Percentiles rank a stretch among this genome's conserved stretches.
Evolutionary conservation across 2,888 invertebrate species (phyloP).

Genomic region (Sphecodes monilicornis): DNA sequence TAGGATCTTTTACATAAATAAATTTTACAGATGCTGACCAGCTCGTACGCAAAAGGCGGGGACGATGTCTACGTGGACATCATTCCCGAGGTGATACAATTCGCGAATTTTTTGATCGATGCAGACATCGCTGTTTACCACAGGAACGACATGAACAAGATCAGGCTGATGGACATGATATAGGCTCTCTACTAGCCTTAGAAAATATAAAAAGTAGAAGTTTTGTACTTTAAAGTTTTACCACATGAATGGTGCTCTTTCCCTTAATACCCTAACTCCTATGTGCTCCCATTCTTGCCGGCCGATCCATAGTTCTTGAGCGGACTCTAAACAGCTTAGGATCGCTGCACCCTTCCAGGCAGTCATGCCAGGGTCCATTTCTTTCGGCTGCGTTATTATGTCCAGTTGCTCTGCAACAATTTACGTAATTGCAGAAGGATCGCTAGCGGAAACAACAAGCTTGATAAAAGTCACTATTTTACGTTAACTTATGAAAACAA

Average conservation of each 20-base stretch:
- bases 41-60: conserved; percentile 75
- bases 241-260: conserved; percentile 97
- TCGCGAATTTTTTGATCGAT: conserved; percentile 74
- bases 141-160: conserved; percentile 75
- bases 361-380: conserved; percentile 95
- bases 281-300: conserved; percentile 94
- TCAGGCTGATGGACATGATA: conserved; percentile 75
- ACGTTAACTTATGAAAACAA: no score
- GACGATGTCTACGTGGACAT: conserved; percentile 78
- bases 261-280: conserved; percentile 94
- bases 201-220: neutral
- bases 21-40: conserved; percentile 72
- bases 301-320: conserved; percentile 96
- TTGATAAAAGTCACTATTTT: no score
- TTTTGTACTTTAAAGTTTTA: conserved; percentile 77
- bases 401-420: conserved; percentile 90
- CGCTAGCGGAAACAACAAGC: no score
- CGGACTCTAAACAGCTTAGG: conserved; percentile 96
- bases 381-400: conserved; percentile 95
- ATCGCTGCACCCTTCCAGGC: conserved; percentile 98
- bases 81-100: conserved; percentile 54
- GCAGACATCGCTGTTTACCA: conserved; percentile 76
- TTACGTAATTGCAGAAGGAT: neutral
- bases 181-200: conserved; percentile 6
- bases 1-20: neutral